Conservation (phyloP, 1,140 invertebrate species). For the Bradynema listronoti region DNA sequence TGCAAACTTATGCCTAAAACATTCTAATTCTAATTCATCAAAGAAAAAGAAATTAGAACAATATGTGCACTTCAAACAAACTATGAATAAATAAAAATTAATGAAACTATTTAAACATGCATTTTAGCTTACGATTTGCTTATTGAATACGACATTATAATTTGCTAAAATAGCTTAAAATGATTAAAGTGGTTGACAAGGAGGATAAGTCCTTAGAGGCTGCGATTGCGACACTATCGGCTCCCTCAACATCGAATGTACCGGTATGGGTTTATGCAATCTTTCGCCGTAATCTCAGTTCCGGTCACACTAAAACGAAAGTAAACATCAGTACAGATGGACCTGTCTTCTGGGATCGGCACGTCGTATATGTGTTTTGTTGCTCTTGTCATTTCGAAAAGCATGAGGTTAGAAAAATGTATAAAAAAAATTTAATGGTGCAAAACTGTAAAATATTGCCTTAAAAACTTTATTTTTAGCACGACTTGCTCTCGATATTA, state of each 20-base stretch:
- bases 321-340: constrained; percentile 53
- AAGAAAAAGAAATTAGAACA: no score
- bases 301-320: constrained; percentile 54
- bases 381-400: constrained; percentile 57
- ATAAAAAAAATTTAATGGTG: constrained; percentile 3
- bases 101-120: constrained; percentile 1
- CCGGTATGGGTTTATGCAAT: constrained; percentile 57
- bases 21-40: no score
- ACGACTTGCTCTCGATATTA: constrained; percentile 28
- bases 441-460: constrained; percentile 2
- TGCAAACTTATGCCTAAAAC: no score
- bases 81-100: neutral
- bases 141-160: constrained; percentile 1
- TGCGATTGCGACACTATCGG: neutral
- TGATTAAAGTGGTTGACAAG: no score
- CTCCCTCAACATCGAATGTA: constrained; percentile 4
- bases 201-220: constrained; percentile 12
- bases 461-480: constrained; percentile 26
- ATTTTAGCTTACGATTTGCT: neutral
- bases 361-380: constrained; percentile 53
- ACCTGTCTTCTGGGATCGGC: constrained; percentile 55
- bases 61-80: no score
- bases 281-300: constrained; percentile 50
- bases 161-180: no score
- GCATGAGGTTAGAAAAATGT: constrained; percentile 47